These are phyloP conservation scores for Protula sp. DNA, from an alignment of 2,888 invertebrate genomes.

Conservation along the genomic window DNA sequence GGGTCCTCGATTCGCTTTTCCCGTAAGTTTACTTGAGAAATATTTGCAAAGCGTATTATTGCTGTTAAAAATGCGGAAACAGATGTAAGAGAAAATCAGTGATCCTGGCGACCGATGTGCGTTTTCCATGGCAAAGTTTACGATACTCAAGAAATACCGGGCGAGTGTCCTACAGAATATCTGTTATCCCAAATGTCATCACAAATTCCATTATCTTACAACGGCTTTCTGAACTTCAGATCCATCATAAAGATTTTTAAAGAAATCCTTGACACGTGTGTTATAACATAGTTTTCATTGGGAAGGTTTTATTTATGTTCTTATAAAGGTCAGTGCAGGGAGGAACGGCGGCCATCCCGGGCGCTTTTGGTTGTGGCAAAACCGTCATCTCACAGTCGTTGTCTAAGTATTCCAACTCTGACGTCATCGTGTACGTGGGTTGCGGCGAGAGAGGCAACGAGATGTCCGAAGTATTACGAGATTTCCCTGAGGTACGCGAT, in stretches of 20 bases:
- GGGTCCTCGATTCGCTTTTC: conserved; percentile 96
- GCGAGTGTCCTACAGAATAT: too few relatives aligned
- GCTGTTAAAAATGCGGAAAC: background rate
- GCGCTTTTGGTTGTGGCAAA: conserved; percentile 99
- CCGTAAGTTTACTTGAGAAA: too few relatives aligned
- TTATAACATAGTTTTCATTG: too few relatives aligned
- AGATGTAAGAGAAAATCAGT: background rate
- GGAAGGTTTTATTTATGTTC: too few relatives aligned
- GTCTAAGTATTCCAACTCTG: conserved; percentile 99
- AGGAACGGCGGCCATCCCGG: conserved; percentile 97
- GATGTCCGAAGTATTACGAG: conserved; percentile 97
- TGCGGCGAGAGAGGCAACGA: conserved; percentile 99
- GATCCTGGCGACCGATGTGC: background rate
- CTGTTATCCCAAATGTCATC: too few relatives aligned
- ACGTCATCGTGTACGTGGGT: conserved; percentile 98
- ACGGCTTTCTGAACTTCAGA: too few relatives aligned
- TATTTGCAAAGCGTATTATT: too few relatives aligned
- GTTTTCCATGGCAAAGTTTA: too few relatives aligned
- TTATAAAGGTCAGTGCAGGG: conserved; percentile 98
- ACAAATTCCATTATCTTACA: too few relatives aligned
- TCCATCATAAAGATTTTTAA: too few relatives aligned
- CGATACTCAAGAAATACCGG: too few relatives aligned
- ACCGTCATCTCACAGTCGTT: conserved; percentile 99
- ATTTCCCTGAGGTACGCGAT: conserved; percentile 96
- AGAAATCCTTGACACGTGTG: too few relatives aligned